Percentiles rank a stretch among this genome's conserved stretches.
Conservation (phyloP, 1,140 invertebrate species). For the Penaeus vannamei region DNA sequence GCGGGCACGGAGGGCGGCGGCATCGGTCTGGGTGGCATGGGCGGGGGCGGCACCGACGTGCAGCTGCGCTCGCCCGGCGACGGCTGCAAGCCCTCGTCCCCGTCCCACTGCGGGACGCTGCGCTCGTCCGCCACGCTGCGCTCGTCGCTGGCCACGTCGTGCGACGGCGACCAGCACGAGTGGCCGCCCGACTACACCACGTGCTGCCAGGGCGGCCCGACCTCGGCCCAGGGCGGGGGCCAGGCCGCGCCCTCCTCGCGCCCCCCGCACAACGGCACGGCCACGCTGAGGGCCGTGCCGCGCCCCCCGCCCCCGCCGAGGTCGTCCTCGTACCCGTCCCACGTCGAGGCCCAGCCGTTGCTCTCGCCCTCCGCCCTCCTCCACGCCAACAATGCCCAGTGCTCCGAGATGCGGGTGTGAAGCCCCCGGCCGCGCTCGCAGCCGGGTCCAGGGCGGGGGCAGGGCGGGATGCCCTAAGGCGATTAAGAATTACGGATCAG, state of each 20-base stretch:
- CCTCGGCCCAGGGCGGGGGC: not conserved
- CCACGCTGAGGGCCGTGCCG: slow-evolving; percentile 31
- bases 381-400: slow-evolving; percentile 43
- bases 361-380: slow-evolving; percentile 56
- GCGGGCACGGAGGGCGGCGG: not conserved
- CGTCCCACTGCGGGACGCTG: slow-evolving; percentile 61
- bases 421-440: not conserved
- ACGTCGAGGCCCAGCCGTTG: slow-evolving; percentile 52
- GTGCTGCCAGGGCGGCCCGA: slow-evolving; percentile 26
- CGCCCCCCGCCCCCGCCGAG: slow-evolving; percentile 53
- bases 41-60: slow-evolving; percentile 67
- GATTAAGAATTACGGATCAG: too few species aligned
- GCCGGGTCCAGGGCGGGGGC: not conserved
- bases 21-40: not conserved
- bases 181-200: slow-evolving; percentile 65
- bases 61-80: slow-evolving; percentile 50
- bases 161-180: slow-evolving; percentile 60
- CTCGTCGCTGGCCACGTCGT: slow-evolving; percentile 54
- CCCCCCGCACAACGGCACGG: slow-evolving; percentile 53
- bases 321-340: slow-evolving; percentile 60
- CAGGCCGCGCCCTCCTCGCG: not conserved
- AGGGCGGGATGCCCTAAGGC: not conserved
- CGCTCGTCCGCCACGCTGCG: slow-evolving; percentile 65
- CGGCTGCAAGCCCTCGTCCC: slow-evolving; percentile 45
- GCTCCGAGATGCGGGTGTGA: slow-evolving; percentile 57